Conservation (phyloP, 92 coral and sea anemone species). For the Epizoanthus scotinus region DNA sequence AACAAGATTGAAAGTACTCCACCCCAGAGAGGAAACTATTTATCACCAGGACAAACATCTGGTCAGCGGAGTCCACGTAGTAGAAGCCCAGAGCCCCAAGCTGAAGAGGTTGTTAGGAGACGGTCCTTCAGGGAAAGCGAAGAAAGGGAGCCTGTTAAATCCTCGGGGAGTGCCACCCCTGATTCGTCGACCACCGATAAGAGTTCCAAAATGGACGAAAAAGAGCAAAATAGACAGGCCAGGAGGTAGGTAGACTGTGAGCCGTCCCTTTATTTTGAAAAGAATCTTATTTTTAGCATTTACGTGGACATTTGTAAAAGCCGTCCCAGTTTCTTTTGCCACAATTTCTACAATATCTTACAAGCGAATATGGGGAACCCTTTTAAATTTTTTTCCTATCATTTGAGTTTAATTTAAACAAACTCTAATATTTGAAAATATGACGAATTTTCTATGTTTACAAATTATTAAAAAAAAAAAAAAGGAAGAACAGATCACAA, state of each 20-base stretch:
- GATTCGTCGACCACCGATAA: constrained; percentile 80
- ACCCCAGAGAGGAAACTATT: constrained; percentile 32
- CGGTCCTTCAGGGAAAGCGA: constrained; percentile 36
- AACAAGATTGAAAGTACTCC: constrained; percentile 67
- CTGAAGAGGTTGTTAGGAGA: constrained; percentile 37
- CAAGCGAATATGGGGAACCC: too few species aligned
- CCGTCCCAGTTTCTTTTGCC: too few species aligned
- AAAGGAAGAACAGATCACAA: too few species aligned
- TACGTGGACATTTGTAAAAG: too few species aligned
- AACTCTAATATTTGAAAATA: too few species aligned
- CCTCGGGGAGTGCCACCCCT: constrained; percentile 85
- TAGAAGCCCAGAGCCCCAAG: constrained; percentile 33
- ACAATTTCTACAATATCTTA: too few species aligned
- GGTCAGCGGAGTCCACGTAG: constrained; percentile 33
- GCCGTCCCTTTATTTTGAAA: too few species aligned
- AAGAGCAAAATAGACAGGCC: constrained; percentile 76
- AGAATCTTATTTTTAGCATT: too few species aligned
- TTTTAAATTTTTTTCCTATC: too few species aligned
- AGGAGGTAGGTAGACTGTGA: constrained; percentile 88
- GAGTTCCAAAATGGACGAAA: constrained; percentile 81
- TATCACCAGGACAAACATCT: constrained; percentile 50
- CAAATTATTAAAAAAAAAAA: too few species aligned
- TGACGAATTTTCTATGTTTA: too few species aligned
- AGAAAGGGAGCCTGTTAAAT: constrained; percentile 70
- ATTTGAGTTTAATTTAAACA: too few species aligned